Base-by-base conservation (phyloP, 2,888 invertebrate genomes). In the Lymantria dispar region DNA sequence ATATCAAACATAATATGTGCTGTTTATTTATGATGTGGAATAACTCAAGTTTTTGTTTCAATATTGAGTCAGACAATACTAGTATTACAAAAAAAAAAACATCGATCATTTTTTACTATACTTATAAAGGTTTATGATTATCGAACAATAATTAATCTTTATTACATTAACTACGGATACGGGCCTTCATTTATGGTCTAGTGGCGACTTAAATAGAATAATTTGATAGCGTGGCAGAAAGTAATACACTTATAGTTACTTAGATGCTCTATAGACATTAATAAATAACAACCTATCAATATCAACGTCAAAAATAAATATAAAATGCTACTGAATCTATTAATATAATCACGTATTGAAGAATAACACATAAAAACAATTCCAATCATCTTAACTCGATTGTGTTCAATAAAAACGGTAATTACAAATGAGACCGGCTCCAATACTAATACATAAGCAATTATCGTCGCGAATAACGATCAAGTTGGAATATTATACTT, bases 391-490 rank as follows among this genome's bases (percentile, higher is more conserved):
- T 39, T 47, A 48, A 53, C 53, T 52, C 47, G 48, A 55, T 65
- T 47, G 48, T 41, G 31, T 52, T 50, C 43, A 58, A 56, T 41
- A 60, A 62, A 66, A 64, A 42, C 37, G 55, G 50, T 56, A 59
- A 66, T 62, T 64, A 62, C 54, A 55, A 53, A 57, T 51, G 60
- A 55, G 58, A 65, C 60, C 56, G 22, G 54, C 53, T 58, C 38
- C 58, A 57, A 61, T 64, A 58, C 52, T 53, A 61, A 68, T 58
- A 56, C 54, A 54, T 61, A 56, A 37, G 54, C 66, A 68, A 66
- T 72, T 72, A 72, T 62, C 67, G 63, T 65, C 62, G 56, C 58
- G 56, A 64, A 70, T 68, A 74, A 69, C 64, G 58, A 72, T 72
- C 68, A 64, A 69, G 50, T 56, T 43, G 52, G 56, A 58, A 62